Base-by-base conservation (phyloP, 2,113 vertebrate genomes). In the Notechis scutatus region DNA sequence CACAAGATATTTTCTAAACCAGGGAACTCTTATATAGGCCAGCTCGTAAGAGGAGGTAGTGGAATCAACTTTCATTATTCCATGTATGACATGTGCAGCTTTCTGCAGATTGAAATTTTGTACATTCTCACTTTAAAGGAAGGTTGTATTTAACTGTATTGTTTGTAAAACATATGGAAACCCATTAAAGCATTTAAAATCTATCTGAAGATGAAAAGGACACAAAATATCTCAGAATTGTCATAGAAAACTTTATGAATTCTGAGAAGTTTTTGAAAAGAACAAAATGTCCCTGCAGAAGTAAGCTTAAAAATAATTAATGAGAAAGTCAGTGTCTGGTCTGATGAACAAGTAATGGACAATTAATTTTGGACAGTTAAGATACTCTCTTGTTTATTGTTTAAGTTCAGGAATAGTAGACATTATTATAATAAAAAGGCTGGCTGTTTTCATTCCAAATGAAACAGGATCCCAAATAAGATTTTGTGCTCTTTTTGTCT, bases 1-100 rank as follows among this genome's bases (percentile, higher is more conserved):
- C 92, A 91, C 64, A 59, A 92, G 52, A 87, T 94, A 87, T 85
- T 95, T 94, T 87, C 29, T 5, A 87, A 92, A 85, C 90, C 92
- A 87, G 89, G 12, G 23, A 89, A 92, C 61, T 91, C 56, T 81
- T 3, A 0, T 20, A 14, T 64, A 81, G 93, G 94, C 93, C 95
- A 90, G 52, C 93, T 88, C 0, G 4, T 85, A 90, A 90, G 52
- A 52, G 29, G 42, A 88, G 12, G 7, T 34, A 86, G 5, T 0
- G 0, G 29, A 92, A 90, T 59, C 92, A 90, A 14, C 12, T 93
- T 55, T 39, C 45, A 15, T 87, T 87, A 45, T 29, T 5, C 56
- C 39, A 42, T 47, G 34, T 91, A 81, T 81, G 59, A 24, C 57
- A 91, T 54, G 18, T 47, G 52, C 0, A 10, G 29, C 42, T 93